Percentiles rank a stretch among this genome's conserved stretches.
Evolutionary conservation across 2,888 invertebrate species (phyloP).

Genomic region (Ramazzottius varieornatus): DNA sequence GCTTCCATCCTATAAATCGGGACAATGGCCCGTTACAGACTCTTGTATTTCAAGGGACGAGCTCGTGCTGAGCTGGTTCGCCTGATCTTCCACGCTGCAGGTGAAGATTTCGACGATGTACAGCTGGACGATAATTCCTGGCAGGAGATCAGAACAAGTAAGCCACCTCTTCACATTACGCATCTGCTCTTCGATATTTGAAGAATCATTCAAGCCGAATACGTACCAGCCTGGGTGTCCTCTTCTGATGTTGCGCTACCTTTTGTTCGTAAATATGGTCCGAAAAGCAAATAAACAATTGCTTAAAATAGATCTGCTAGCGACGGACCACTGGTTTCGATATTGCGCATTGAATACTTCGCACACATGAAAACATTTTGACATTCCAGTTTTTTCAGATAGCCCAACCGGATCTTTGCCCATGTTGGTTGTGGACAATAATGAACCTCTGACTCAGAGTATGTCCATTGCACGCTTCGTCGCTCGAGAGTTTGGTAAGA

Average conservation of each 20-base stretch:
- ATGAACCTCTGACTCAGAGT: neutral
- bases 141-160: neutral
- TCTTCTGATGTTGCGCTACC: neutral
- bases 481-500: neutral
- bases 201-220: too few relatives aligned
- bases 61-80: constrained; percentile 1
- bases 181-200: too few relatives aligned
- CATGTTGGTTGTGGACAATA: neutral
- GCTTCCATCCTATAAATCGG: too few relatives aligned
- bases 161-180: neutral
- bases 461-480: neutral
- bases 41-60: neutral
- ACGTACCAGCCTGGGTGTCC: too few relatives aligned
- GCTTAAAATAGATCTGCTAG: too few relatives aligned
- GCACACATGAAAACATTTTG: neutral
- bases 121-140: neutral
- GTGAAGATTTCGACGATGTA: neutral
- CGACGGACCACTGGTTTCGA: too few relatives aligned
- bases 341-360: too few relatives aligned
- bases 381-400: neutral
- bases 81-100: constrained; percentile 2
- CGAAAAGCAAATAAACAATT: neutral
- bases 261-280: neutral
- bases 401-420: neutral
- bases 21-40: neutral